Conservation (phyloP, 2,113 vertebrate species). For the Marcusenius ussheri region DNA sequence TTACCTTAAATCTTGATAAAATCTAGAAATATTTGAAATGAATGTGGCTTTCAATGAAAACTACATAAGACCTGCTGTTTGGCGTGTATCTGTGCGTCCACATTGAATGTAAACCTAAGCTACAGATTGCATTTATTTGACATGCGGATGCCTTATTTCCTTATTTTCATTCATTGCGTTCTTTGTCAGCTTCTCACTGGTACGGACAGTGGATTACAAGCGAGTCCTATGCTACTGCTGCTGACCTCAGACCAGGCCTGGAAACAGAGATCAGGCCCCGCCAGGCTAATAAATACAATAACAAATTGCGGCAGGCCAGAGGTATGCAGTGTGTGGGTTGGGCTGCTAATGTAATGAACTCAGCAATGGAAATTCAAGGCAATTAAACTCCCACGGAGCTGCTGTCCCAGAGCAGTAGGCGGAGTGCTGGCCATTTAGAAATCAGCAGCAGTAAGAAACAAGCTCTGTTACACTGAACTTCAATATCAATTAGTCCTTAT, state of each 20-base stretch:
- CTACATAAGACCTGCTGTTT: neutral
- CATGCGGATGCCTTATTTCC: neutral
- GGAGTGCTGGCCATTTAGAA: slow-evolving; percentile 55
- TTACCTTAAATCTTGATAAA: neutral
- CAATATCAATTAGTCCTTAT: slow-evolving; percentile 53
- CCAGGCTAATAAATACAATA: slow-evolving; percentile 57
- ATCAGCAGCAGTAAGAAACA: slow-evolving; percentile 53
- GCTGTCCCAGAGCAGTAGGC: slow-evolving; percentile 43
- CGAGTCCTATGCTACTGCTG: neutral
- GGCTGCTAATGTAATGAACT: slow-evolving; percentile 61
- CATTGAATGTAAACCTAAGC: neutral
- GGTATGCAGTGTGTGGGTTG: slow-evolving; percentile 59
- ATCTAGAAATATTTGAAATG: neutral
- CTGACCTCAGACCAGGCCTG: slow-evolving; percentile 32
- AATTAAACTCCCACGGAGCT: slow-evolving; percentile 66
- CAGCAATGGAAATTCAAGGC: slow-evolving; percentile 57
- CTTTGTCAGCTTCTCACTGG: neutral
- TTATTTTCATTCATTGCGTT: neutral
- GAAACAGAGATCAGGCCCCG: slow-evolving; percentile 37
- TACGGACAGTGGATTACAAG: neutral
- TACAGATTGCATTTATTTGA: neutral
- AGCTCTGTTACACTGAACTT: slow-evolving; percentile 48
- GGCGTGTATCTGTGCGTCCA: neutral
- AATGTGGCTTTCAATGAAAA: neutral
- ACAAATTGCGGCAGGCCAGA: slow-evolving; percentile 65